These are phyloP conservation scores for Drosophila melanica DNA, from an alignment of 1,140 invertebrate species.

Conservation along the genomic window DNA sequence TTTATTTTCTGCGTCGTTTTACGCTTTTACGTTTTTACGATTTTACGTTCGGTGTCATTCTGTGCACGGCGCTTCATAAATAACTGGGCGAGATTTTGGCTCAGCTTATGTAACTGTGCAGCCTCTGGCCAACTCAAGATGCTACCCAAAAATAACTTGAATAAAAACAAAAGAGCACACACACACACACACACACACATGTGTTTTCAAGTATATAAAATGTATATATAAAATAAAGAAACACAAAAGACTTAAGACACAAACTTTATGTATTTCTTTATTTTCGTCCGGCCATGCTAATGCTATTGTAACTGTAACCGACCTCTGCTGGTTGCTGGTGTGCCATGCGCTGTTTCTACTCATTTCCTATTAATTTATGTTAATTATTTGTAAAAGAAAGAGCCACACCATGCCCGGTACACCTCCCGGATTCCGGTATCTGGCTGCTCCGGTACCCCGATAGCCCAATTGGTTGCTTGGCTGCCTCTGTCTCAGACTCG, in stretches of 20 bases:
- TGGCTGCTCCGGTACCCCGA: slow-evolving; percentile 7
- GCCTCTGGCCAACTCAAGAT: neutral
- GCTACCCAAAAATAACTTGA: neutral
- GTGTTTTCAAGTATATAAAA: neutral
- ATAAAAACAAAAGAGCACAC: neutral
- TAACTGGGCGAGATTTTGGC: slow-evolving; percentile 40
- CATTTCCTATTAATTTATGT: slow-evolving; percentile 82
- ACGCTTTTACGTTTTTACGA: neutral
- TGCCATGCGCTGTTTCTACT: slow-evolving; percentile 59
- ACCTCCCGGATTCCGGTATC: neutral
- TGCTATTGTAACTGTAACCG: slow-evolving; percentile 59
- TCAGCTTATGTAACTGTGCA: slow-evolving; percentile 32
- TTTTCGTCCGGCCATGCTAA: slow-evolving; percentile 29
- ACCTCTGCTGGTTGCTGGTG: slow-evolving; percentile 28
- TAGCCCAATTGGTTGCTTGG: slow-evolving; percentile 8
- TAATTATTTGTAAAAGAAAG: slow-evolving; percentile 80
- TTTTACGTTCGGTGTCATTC: slow-evolving; percentile 46
- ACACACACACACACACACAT: slow-evolving; percentile 2
- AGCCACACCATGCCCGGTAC: slow-evolving; percentile 52
- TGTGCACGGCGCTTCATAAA: slow-evolving; percentile 57
- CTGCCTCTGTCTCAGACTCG: slow-evolving; percentile 22
- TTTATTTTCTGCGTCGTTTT: neutral
- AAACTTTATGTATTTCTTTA: slow-evolving; percentile 43
- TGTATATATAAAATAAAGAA: neutral
- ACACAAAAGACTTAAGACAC: slow-evolving; percentile 72